A percentile compares a stretch with the other conserved stretches of the same genome.
These are phyloP conservation scores for Drosophila koepferae DNA, from an alignment of 2,888 invertebrate genomes.

Conservation along the genomic window DNA sequence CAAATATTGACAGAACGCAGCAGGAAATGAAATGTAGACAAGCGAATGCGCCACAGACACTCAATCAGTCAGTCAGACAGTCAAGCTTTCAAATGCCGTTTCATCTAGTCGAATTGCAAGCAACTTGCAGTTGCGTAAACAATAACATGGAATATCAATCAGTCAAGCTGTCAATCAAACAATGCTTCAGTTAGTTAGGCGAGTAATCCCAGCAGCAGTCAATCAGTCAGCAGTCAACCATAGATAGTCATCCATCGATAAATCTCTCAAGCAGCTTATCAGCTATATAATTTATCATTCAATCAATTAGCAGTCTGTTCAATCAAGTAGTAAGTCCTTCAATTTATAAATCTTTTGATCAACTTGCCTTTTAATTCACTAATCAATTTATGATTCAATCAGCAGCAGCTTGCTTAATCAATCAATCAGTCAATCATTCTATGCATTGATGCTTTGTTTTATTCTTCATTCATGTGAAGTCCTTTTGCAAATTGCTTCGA, in stretches of 20 bases:
- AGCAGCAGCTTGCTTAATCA: too few relatives aligned
- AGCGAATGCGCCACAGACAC: conserved; percentile 34
- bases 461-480: not conserved
- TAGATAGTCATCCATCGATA: too few relatives aligned
- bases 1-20: conserved; percentile 71
- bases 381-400: too few relatives aligned
- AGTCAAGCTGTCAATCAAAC: not conserved
- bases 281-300: too few relatives aligned
- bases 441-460: not conserved
- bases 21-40: conserved; percentile 75
- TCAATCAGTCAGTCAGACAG: conserved; percentile 13
- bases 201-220: too few relatives aligned
- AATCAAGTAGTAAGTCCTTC: too few relatives aligned
- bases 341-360: too few relatives aligned
- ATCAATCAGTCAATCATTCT: not conserved
- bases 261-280: too few relatives aligned
- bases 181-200: not conserved
- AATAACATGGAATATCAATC: not conserved
- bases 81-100: conserved; percentile 11
- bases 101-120: not conserved
- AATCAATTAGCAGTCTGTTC: too few relatives aligned
- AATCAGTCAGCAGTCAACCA: too few relatives aligned
- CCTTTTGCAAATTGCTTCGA: not conserved
- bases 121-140: not conserved
- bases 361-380: too few relatives aligned